Percentiles rank a stretch among this genome's conserved stretches.
phyloP scores from a whole-genome alignment of 2,113 vertebrate species.

The Sinocyclocheilus maitianheensis region DNA sequence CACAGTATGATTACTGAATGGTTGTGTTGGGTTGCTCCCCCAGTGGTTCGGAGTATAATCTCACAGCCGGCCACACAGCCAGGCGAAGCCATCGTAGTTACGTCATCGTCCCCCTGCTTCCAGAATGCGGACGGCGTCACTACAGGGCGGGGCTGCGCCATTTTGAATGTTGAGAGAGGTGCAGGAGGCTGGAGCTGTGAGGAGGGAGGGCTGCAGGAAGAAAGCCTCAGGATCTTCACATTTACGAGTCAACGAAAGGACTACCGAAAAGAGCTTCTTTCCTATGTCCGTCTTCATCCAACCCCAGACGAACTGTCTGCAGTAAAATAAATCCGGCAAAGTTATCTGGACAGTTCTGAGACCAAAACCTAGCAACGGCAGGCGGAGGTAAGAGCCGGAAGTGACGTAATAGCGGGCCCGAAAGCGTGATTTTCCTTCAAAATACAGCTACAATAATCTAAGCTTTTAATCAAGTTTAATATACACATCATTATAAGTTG shows the following conservation, averaged over 20 bases:
- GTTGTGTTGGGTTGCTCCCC: too few species aligned
- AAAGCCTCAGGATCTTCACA: neutral
- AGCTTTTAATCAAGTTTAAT: neutral
- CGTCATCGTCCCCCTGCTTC: slow-evolving; percentile 9
- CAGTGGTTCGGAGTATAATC: too few species aligned
- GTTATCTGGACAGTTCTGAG: neutral
- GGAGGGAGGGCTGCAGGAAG: slow-evolving; percentile 24
- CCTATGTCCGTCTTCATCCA: neutral
- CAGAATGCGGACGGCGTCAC: slow-evolving; percentile 39
- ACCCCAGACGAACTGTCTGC: neutral
- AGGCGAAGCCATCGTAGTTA: neutral
- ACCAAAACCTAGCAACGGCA: slow-evolving; percentile 5
- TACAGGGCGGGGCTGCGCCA: slow-evolving; percentile 59
- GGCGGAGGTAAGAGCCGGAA: slow-evolving; percentile 25
- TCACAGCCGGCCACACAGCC: too few species aligned
- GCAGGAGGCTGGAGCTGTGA: slow-evolving; percentile 42
- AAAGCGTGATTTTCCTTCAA: neutral
- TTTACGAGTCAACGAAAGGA: slow-evolving; percentile 4
- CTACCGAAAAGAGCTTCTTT: neutral
- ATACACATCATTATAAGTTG: neutral
- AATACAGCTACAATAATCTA: neutral
- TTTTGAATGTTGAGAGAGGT: slow-evolving; percentile 62
- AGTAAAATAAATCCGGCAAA: slow-evolving; percentile 22
- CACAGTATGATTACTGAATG: too few species aligned
- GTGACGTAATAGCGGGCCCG: neutral